Base-by-base conservation (phyloP, 92 coral and sea anemone genomes). In the Blastomussa wellsi region DNA sequence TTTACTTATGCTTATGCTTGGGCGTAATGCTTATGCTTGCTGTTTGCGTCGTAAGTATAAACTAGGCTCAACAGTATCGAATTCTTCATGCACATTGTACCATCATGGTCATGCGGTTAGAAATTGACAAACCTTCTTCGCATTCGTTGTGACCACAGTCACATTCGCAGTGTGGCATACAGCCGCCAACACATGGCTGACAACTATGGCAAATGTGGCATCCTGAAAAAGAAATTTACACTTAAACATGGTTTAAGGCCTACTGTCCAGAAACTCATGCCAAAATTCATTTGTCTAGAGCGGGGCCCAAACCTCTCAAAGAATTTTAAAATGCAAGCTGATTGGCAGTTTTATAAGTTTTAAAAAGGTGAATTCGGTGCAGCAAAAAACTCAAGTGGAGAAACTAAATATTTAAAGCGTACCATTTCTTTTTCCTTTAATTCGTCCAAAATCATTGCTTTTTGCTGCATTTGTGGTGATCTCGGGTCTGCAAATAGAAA, bases 51-150 rank as follows among this genome's bases (percentile, higher is more conserved):
- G 7, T 57, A 57, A 26, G 28, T 57, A 11, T 22, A 57, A 57
- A 20, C 64, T 4, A 57, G 26, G 28, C 28, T 47, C 29, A 75
- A 26, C 38, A 51, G 59, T 79, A 49, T 68, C 31, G 20, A 24
- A 70, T 29, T 22, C 9, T 41, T 49, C 66, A 33, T 20, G 22
- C 19, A 19, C 24, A 31, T 49, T 68, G 7, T 49, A 35, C n/a
- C 15, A 70, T 17, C 67, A 51, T 72, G 49, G 68, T 71, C 86
- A 82, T 82, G 86, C 86, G 86, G 86, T 7, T 82, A 71, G 69
- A 70, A 82, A 75, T 83, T 83, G 80, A 83, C 87, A 74, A 73
- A 83, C 87, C 87, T 83, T 62, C 87, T 59, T 83, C 87, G 70
- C 80, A 83, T 41, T 74, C 80, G 19, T 82, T 59, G 69, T 70